A percentile compares a stretch with the other conserved stretches of the same genome.
phyloP scores from a whole-genome alignment of 1,140 invertebrate species.

The Drosophila neocordata region DNA sequence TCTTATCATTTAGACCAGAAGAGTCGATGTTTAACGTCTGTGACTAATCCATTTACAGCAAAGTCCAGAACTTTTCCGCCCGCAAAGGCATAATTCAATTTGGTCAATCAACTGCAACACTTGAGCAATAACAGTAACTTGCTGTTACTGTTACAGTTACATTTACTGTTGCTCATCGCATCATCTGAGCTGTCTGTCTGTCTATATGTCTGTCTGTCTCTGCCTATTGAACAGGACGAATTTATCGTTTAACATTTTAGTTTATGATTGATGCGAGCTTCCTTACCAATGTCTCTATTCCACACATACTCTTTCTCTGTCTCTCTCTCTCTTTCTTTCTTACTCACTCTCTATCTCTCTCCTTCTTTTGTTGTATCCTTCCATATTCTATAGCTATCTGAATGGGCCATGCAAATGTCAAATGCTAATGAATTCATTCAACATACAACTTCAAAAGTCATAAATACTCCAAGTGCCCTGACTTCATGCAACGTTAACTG shows the following conservation, averaged over 20 bases:
- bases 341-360: background rate
- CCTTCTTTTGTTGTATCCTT: background rate
- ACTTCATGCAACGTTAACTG: constrained; percentile 73
- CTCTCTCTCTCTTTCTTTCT: constrained; percentile 9
- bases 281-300: background rate
- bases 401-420: constrained; percentile 55
- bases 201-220: constrained; percentile 12
- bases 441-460: constrained; percentile 71
- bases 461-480: constrained; percentile 63
- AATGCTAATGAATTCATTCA: constrained; percentile 73
- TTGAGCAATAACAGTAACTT: constrained; percentile 22
- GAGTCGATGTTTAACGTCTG: constrained; percentile 9
- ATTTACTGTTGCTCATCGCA: constrained; percentile 1
- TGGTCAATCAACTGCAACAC: constrained; percentile 49
- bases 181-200: background rate
- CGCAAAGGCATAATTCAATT: constrained; percentile 65
- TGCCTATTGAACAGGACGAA: constrained; percentile 68
- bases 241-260: constrained; percentile 68
- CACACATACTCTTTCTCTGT: background rate
- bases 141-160: background rate
- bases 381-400: constrained; percentile 1
- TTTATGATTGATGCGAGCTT: constrained; percentile 63
- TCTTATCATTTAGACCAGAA: background rate
- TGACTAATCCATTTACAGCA: constrained; percentile 15
- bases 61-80: constrained; percentile 23